Conservation (phyloP, 2,113 vertebrate species). For the Guaruba guarouba region DNA sequence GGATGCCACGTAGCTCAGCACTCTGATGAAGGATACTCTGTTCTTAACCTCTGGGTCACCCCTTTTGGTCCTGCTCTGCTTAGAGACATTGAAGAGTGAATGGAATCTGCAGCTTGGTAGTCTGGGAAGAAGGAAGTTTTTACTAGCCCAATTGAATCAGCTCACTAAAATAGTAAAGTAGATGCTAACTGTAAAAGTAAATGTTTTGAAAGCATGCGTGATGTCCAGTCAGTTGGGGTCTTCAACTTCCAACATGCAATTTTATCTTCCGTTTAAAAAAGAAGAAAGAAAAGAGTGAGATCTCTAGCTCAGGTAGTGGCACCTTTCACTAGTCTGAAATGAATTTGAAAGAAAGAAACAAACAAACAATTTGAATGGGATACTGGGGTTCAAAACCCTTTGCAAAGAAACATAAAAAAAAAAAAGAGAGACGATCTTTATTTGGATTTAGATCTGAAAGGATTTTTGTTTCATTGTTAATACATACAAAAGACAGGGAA, state of each 20-base stretch:
- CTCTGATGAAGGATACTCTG: background rate
- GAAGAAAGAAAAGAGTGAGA: background rate
- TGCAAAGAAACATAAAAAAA: background rate
- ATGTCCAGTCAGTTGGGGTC: background rate
- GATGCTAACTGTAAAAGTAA: background rate
- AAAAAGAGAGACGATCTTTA: background rate
- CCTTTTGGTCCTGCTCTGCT: background rate
- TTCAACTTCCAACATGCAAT: background rate
- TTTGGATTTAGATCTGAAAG: slow-evolving; percentile 38
- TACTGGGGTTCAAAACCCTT: slow-evolving; percentile 4
- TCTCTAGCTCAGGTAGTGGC: background rate
- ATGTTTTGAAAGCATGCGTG: background rate
- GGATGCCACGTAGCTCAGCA: background rate
- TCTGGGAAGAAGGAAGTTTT: background rate
- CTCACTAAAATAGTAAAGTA: background rate
- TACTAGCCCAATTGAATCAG: background rate
- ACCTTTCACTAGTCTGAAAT: background rate
- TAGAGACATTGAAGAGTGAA: background rate
- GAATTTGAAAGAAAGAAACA: background rate
- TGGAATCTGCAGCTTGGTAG: background rate
- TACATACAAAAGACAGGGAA: background rate
- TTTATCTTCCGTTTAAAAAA: background rate
- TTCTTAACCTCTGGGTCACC: background rate
- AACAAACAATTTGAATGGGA: background rate
- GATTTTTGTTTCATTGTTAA: background rate